phyloP scores from a whole-genome alignment of 1,140 invertebrate genomes.

The Nebria ingens region DNA sequence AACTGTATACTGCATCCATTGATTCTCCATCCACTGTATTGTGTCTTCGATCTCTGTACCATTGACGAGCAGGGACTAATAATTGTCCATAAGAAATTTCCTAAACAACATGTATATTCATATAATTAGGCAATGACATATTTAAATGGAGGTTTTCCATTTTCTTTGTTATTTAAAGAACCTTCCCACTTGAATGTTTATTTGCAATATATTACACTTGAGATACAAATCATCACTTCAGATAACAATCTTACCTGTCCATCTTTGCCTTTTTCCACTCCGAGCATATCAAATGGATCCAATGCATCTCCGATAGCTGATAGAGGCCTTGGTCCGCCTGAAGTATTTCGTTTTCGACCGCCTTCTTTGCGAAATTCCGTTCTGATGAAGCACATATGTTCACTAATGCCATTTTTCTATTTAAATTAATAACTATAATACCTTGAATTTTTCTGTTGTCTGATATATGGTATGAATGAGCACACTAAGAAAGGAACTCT shows the following conservation, averaged over 20 bases:
- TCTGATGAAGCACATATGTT: slow-evolving; percentile 36
- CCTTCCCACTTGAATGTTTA: too few relatives aligned
- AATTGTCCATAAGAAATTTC: slow-evolving; percentile 81
- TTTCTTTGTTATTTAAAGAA: slow-evolving; percentile 6
- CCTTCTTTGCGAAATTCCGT: slow-evolving; percentile 63
- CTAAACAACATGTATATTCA: too few relatives aligned
- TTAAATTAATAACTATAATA: slow-evolving; percentile 27
- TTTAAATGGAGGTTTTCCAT: too few relatives aligned
- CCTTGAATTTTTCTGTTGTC: slow-evolving; percentile 52
- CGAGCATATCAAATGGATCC: slow-evolving; percentile 76
- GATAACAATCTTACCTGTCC: slow-evolving; percentile 57
- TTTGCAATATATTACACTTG: too few relatives aligned
- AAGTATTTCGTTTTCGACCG: slow-evolving; percentile 66
- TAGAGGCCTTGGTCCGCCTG: slow-evolving; percentile 68
- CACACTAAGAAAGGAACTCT: slow-evolving; percentile 71
- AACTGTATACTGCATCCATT: slow-evolving; percentile 28
- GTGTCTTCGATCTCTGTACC: slow-evolving; percentile 34
- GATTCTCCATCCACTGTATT: slow-evolving; percentile 28
- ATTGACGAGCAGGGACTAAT: slow-evolving; percentile 62
- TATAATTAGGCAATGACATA: too few relatives aligned
- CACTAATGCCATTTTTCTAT: not conserved
- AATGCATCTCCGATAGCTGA: slow-evolving; percentile 73
- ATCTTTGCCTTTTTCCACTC: slow-evolving; percentile 70
- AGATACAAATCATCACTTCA: too few relatives aligned
- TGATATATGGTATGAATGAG: slow-evolving; percentile 71